A percentile compares a stretch with the other conserved stretches of the same genome.
phyloP scores from a whole-genome alignment of 2,113 vertebrate genomes.

The Lophochroa leadbeateri region DNA sequence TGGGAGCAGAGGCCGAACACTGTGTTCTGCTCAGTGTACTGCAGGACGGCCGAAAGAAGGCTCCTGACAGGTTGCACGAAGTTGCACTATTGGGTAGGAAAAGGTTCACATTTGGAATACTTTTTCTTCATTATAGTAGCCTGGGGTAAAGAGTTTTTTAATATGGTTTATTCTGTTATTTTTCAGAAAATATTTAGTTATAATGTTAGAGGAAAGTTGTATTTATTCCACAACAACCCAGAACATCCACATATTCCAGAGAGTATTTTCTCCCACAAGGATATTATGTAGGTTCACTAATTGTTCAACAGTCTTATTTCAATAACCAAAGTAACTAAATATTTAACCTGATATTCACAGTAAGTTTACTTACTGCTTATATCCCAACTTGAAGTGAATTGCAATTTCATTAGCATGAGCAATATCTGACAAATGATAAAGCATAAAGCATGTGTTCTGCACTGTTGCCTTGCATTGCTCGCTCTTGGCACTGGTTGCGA shows the following conservation, averaged over 20 bases:
- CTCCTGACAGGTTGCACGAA: too few relatives aligned
- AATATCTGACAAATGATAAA: not conserved
- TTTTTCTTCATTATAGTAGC: slow-evolving; percentile 79
- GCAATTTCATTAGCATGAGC: not conserved
- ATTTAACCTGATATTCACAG: slow-evolving; percentile 37
- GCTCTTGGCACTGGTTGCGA: not conserved
- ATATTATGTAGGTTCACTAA: not conserved
- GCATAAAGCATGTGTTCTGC: not conserved
- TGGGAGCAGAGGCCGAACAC: too few relatives aligned
- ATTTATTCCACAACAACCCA: slow-evolving; percentile 29
- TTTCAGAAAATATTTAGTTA: slow-evolving; percentile 73
- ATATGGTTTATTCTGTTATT: slow-evolving; percentile 65
- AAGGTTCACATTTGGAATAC: too few relatives aligned
- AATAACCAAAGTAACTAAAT: slow-evolving; percentile 50
- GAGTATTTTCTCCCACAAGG: slow-evolving; percentile 19
- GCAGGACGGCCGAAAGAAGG: too few relatives aligned
- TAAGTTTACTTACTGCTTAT: slow-evolving; percentile 28
- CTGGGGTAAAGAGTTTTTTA: slow-evolving; percentile 68
- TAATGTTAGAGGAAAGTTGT: slow-evolving; percentile 43
- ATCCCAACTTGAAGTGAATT: not conserved
- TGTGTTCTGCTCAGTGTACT: too few relatives aligned
- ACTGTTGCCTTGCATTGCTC: not conserved
- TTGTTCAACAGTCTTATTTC: slow-evolving; percentile 54
- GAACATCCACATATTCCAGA: not conserved
- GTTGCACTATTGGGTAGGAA: too few relatives aligned